Evolutionary conservation across 1,140 invertebrate species (phyloP).

Genomic region (Nasonia vitripennis): DNA sequence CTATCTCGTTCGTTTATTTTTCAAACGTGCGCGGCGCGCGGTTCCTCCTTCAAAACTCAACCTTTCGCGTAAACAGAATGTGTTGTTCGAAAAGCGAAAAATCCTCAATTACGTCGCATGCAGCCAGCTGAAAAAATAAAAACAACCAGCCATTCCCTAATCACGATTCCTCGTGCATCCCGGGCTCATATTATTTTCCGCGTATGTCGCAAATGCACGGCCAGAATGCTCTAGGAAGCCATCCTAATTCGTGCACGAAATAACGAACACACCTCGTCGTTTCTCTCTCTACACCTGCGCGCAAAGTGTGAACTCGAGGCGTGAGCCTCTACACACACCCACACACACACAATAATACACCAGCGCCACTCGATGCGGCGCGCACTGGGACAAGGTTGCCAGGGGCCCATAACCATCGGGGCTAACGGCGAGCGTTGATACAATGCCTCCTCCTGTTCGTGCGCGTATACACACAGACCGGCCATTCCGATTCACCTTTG

Average conservation of each 20-base stretch:
- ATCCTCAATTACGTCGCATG: not conserved
- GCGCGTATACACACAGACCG: not conserved
- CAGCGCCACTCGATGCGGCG: not conserved
- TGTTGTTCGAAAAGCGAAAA: not conserved
- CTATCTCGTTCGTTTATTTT: no score
- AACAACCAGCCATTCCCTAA: not conserved
- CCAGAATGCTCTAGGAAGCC: not conserved
- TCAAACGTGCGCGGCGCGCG: no score
- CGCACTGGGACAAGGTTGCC: slow-evolving; percentile 73
- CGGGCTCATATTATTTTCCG: not conserved
- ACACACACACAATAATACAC: not conserved
- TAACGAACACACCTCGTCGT: not conserved
- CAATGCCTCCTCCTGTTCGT: not conserved
- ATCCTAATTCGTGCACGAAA: not conserved
- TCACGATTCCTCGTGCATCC: not conserved
- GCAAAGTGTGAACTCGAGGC: not conserved
- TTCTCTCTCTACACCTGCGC: not conserved
- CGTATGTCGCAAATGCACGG: not conserved
- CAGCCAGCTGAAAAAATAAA: not conserved
- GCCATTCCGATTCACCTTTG: slow-evolving; percentile 66
- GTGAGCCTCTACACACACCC: not conserved
- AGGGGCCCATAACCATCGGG: slow-evolving; percentile 71
- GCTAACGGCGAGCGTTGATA: slow-evolving; percentile 56
- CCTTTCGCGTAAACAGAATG: no score
- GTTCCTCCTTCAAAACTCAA: no score